Evolutionary conservation across 2,888 invertebrate genomes (phyloP).

Genomic region (Pyrgus malvae): DNA sequence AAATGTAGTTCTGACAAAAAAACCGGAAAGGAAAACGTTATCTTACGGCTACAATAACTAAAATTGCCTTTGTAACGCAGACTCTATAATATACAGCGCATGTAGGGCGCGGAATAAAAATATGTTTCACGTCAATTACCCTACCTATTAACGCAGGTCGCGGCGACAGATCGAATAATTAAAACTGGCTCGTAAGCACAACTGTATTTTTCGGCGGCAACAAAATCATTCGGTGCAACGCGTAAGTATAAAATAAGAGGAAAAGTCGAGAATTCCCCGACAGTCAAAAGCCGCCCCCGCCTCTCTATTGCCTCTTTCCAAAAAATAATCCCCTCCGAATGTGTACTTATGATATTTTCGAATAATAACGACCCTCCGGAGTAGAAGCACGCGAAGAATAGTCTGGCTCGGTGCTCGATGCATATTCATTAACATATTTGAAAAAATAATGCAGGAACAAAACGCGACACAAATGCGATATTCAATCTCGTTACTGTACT

Average conservation of each 20-base stretch:
- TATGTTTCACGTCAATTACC: no score
- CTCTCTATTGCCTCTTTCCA: slow-evolving; percentile 14
- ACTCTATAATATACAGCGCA: slow-evolving; percentile 5
- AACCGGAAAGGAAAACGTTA: slow-evolving; percentile 7
- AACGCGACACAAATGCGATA: slow-evolving; percentile 25
- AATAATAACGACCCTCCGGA: slow-evolving; percentile 11
- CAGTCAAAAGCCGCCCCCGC: slow-evolving; percentile 1
- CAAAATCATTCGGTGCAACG: no score
- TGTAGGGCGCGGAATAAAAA: not conserved
- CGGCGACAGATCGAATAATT: no score
- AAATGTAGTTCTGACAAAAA: slow-evolving; percentile 12
- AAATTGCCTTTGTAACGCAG: slow-evolving; percentile 2
- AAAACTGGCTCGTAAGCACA: no score
- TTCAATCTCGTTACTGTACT: slow-evolving; percentile 28
- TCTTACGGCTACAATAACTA: slow-evolving; percentile 6
- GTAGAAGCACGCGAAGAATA: slow-evolving; percentile 24
- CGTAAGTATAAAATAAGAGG: not conserved
- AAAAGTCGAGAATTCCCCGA: slow-evolving; percentile 1
- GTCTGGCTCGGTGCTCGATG: slow-evolving; percentile 19
- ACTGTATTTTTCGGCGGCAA: no score
- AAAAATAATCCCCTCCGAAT: slow-evolving; percentile 16
- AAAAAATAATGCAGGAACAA: slow-evolving; percentile 26
- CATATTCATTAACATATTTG: slow-evolving; percentile 28
- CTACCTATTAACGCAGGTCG: no score
- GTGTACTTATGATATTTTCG: slow-evolving; percentile 17